Base-by-base conservation (phyloP, 2,797 vertebrate species). In the Microctenopoma steveboyesi region DNA sequence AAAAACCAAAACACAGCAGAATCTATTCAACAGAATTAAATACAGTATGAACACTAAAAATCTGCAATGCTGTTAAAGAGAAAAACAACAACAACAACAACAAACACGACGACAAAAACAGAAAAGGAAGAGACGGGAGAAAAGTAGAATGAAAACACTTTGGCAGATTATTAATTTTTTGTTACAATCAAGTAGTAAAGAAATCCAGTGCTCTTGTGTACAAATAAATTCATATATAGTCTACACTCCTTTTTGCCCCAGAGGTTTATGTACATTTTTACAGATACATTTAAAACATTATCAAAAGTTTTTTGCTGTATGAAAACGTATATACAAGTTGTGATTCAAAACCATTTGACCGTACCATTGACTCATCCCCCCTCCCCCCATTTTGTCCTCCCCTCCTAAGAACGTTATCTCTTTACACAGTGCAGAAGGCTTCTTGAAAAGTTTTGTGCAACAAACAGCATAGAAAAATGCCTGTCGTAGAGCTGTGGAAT, bases 121-220 rank as follows among this genome's bases (percentile, higher is more conserved):
- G 11, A 39, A 84, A 88, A 0, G 39, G 59, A 86, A 76, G 51
- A 70, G 60, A 86, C 69, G 51, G 75, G 75, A 78, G 64, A 70
- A 85, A 88, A 45, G 74, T 77, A 43, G 87, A 91, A 91, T 68
- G 82, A 91, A 89, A 94, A 92, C 93, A 94, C 94, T 95, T 95
- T 95, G 94, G 94, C 92, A 93, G 93, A 94, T 94, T 93, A 94
- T 94, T 94, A 93, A 93, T 93, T 91, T 92, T 93, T 92, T 94
- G 94, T 95, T 94, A 95, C 93, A 94, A 94, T 95, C 94, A 94
- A 94, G 92, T 94, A 95, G 92, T 95, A 95, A 94, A 94, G 90
- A 94, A 95, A 94, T 93, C 89, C 94, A 94, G 93, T 94, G 92
- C 89, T 93, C 88, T 89, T 86, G 92, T 92, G 91, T 93, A 94